Conservation (phyloP, 2,888 invertebrate genomes). For the Netelia fuscicornis region DNA sequence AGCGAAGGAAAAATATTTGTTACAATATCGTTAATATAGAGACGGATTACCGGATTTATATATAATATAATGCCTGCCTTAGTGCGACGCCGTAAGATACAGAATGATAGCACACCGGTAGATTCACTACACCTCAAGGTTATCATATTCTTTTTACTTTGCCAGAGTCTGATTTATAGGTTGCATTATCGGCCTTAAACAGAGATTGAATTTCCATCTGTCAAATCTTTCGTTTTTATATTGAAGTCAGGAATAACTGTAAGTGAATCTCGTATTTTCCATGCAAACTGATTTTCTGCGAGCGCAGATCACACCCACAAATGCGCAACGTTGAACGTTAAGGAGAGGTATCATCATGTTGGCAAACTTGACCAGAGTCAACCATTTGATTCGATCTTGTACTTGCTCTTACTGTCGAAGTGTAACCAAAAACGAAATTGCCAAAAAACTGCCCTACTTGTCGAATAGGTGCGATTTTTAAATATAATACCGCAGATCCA, state of each 20-base stretch:
- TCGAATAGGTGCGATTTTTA: not conserved
- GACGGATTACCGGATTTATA: not conserved
- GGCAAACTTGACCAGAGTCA: conserved; percentile 41
- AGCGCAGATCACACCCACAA: not conserved
- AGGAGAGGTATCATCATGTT: not conserved
- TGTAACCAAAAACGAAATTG: not conserved
- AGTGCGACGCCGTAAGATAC: too few relatives aligned
- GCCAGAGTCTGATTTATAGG: too few relatives aligned
- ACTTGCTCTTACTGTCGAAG: not conserved
- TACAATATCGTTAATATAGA: not conserved
- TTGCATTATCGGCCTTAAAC: too few relatives aligned
- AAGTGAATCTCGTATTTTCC: not conserved
- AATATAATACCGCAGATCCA: not conserved
- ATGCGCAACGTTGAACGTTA: not conserved
- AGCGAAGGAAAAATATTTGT: not conserved
- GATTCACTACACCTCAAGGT: too few relatives aligned
- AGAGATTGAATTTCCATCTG: not conserved
- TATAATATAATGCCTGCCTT: too few relatives aligned
- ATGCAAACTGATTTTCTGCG: not conserved
- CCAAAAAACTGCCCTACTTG: not conserved
- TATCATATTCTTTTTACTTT: too few relatives aligned
- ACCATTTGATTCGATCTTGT: conserved; percentile 46
- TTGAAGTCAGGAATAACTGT: not conserved
- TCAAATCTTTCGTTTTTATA: not conserved
- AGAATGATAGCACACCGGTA: too few relatives aligned